Percentiles rank a stretch among this genome's conserved stretches.
These are phyloP conservation scores for Halisarca cf. caerulea DNA, from an alignment of 37 sponge, comb jelly and placozoan species.

Conservation along the genomic window DNA sequence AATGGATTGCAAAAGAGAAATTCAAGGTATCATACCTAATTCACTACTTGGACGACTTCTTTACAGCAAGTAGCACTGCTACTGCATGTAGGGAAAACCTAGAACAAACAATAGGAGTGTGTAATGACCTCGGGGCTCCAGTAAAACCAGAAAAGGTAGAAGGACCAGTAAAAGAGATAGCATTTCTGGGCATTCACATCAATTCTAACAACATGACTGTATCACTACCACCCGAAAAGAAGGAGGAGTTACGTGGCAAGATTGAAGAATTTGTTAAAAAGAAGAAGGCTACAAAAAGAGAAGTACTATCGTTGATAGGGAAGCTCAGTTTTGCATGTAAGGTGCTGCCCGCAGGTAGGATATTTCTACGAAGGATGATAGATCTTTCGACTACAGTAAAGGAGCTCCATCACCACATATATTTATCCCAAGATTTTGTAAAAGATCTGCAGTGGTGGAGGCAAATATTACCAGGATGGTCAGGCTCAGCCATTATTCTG, in stretches of 20 bases:
- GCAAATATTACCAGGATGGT: slow-evolving; percentile 38
- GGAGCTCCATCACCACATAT: slow-evolving; percentile 25
- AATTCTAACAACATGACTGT: not conserved
- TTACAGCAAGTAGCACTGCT: not conserved
- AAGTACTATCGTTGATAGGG: not conserved
- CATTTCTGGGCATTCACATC: slow-evolving; percentile 23
- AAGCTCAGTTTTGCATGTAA: not conserved
- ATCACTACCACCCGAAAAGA: not conserved
- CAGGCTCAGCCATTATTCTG: slow-evolving; percentile 11
- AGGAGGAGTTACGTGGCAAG: no score
- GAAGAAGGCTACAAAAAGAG: not conserved
- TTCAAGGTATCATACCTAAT: not conserved
- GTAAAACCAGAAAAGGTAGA: slow-evolving; percentile 13
- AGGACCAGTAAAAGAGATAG: slow-evolving; percentile 7
- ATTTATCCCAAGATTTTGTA: slow-evolving; percentile 20
- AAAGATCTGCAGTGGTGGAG: slow-evolving; percentile 60
- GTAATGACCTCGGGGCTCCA: not conserved
- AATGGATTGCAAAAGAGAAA: slow-evolving; percentile 2
- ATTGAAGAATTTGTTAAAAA: not conserved
- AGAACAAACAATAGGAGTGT: not conserved
- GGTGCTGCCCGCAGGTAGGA: not conserved
- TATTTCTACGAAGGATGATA: not conserved
- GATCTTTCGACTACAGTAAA: not conserved
- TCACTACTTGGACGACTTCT: slow-evolving; percentile 28
- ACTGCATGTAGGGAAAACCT: not conserved